phyloP scores from a whole-genome alignment of 2,113 vertebrate species.

The Edolisoma coerulescens region DNA sequence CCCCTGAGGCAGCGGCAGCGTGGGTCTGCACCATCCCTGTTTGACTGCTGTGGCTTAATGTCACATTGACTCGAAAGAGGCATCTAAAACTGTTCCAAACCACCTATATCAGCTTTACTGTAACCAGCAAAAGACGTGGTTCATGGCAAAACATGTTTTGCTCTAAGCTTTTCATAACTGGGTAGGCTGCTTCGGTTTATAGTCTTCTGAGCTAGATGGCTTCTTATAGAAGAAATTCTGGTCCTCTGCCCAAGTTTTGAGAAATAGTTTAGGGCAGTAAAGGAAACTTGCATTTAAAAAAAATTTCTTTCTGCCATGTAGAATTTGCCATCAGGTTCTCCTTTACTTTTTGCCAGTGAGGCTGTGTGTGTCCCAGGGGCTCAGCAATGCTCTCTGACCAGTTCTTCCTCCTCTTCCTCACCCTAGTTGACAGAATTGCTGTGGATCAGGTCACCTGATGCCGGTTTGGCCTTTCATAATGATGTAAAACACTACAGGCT shows the following conservation, averaged over 20 bases:
- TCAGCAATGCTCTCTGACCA: background rate
- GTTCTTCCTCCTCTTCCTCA: background rate
- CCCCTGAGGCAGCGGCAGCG: background rate
- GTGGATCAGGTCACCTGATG: background rate
- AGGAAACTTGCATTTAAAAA: background rate
- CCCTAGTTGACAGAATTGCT: background rate
- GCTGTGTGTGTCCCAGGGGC: background rate
- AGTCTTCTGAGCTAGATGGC: background rate
- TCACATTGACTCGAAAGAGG: background rate
- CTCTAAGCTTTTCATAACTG: background rate
- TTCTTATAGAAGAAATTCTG: slow-evolving; percentile 4
- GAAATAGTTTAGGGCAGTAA: background rate
- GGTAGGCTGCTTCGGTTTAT: background rate
- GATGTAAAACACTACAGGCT: background rate
- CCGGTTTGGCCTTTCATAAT: background rate
- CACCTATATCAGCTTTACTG: slow-evolving; percentile 8
- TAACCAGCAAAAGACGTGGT: background rate
- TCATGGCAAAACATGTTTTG: slow-evolving; percentile 30
- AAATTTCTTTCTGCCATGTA: background rate
- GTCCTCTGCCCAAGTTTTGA: background rate
- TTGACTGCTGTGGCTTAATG: background rate
- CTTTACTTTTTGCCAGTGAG: background rate
- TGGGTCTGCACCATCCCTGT: background rate
- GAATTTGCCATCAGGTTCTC: background rate
- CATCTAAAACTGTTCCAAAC: slow-evolving; percentile 21